phyloP scores from a whole-genome alignment of 2,113 vertebrate species.

The Limanda limanda region DNA sequence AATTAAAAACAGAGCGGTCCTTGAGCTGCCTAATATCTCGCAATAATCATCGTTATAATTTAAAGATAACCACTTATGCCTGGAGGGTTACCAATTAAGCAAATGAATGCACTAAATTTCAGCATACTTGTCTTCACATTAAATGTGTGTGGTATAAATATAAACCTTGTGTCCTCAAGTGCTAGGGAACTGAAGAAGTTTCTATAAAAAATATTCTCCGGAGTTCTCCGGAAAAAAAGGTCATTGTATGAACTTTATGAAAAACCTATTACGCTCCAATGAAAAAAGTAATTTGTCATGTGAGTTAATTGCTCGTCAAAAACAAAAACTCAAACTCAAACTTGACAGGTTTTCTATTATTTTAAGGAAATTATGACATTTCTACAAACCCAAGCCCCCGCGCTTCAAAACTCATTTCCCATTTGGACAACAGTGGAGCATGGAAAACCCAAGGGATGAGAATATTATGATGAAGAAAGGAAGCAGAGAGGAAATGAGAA shows the following conservation, averaged over 20 bases:
- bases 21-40: conserved; percentile 31
- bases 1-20: conserved; percentile 8
- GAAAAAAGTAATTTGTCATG: conserved; percentile 16
- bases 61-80: conserved; percentile 43
- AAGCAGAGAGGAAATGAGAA: conserved; percentile 68
- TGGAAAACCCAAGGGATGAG: conserved; percentile 54
- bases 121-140: conserved; percentile 22
- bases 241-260: not conserved
- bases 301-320: conserved; percentile 1
- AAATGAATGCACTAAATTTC: conserved; percentile 47
- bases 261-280: not conserved
- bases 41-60: conserved; percentile 52
- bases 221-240: not conserved
- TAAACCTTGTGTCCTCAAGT: conserved; percentile 15
- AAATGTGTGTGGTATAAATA: conserved; percentile 24
- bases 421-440: conserved; percentile 40
- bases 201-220: not conserved
- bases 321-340: conserved; percentile 7
- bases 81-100: conserved; percentile 51
- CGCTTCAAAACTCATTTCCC: conserved; percentile 65
- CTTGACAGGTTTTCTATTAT: not conserved
- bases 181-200: not conserved
- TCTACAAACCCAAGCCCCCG: conserved; percentile 32
- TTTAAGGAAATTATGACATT: conserved; percentile 25
- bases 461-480: conserved; percentile 55